Evolutionary conservation across 1,140 invertebrate species (phyloP).

Genomic region (Chironomus tepperi): DNA sequence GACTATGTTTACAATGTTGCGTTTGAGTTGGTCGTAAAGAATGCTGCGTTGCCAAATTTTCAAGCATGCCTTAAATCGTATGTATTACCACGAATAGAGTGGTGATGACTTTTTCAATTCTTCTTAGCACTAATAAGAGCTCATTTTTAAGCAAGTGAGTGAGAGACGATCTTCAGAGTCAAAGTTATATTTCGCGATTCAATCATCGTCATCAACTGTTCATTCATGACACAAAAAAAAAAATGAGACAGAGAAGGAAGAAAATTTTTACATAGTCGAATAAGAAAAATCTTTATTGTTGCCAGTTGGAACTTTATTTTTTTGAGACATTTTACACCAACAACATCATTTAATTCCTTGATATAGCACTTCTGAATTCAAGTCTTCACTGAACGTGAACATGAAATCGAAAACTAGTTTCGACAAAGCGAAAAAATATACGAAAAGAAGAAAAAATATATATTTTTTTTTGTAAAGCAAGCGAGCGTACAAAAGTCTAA

Average conservation of each 20-base stretch:
- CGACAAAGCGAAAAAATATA: constrained; percentile 7
- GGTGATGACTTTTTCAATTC: no score
- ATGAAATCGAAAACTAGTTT: constrained; percentile 9
- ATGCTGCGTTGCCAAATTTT: no score
- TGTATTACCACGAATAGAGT: no score
- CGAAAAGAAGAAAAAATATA: not conserved
- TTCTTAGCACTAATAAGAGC: no score
- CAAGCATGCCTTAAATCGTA: no score
- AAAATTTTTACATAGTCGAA: not conserved
- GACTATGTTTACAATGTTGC: not conserved
- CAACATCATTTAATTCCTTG: constrained; percentile 9
- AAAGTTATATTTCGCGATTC: no score
- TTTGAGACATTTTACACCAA: not conserved
- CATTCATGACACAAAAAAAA: not conserved
- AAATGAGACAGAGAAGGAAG: not conserved
- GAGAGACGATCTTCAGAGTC: no score
- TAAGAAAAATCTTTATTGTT: not conserved
- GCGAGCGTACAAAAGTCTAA: not conserved
- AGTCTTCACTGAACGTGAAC: constrained; percentile 9
- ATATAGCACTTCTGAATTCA: constrained; percentile 13
- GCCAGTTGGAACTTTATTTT: not conserved
- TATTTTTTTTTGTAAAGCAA: not conserved
- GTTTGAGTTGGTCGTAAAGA: no score
- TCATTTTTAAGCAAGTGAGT: no score
- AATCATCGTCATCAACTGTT: constrained; percentile 2